phyloP scores from a whole-genome alignment of 2,888 invertebrate genomes.

The Parnassius apollo region DNA sequence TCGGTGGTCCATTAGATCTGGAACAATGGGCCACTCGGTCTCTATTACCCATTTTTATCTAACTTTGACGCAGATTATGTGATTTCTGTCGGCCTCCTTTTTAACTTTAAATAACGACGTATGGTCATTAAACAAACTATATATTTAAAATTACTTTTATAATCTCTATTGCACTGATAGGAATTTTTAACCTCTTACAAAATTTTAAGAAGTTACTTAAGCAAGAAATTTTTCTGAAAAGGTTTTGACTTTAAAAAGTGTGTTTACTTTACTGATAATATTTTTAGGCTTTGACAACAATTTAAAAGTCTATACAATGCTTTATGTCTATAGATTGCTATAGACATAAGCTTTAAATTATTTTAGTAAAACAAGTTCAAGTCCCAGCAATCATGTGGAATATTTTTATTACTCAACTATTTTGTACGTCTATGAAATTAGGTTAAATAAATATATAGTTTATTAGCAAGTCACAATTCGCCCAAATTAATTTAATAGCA shows the following conservation, averaged over 20 bases:
- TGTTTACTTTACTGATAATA: no score
- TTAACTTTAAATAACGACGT: constrained; percentile 47
- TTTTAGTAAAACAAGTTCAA: no score
- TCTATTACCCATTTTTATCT: constrained; percentile 73
- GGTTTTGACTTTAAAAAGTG: no score
- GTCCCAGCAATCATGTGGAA: no score
- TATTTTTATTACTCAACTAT: no score
- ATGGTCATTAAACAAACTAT: constrained; percentile 41
- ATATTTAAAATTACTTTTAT: constrained; percentile 21
- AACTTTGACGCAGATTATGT: constrained; percentile 73
- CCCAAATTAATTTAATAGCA: constrained; percentile 17
- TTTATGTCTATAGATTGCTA: no score
- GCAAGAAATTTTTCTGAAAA: neutral
- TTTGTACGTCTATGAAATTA: no score
- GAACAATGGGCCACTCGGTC: constrained; percentile 73
- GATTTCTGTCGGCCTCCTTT: constrained; percentile 60
- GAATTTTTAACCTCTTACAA: constrained; percentile 12
- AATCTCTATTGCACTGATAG: constrained; percentile 17
- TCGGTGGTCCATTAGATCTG: constrained; percentile 75
- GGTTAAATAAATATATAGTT: neutral
- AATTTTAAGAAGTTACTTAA: constrained; percentile 3
- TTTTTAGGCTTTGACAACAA: no score
- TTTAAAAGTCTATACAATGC: no score
- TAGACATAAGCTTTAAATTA: no score
- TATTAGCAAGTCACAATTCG: neutral